Conservation (phyloP, 2,113 vertebrate species). For the Paramormyrops kingsleyae region DNA sequence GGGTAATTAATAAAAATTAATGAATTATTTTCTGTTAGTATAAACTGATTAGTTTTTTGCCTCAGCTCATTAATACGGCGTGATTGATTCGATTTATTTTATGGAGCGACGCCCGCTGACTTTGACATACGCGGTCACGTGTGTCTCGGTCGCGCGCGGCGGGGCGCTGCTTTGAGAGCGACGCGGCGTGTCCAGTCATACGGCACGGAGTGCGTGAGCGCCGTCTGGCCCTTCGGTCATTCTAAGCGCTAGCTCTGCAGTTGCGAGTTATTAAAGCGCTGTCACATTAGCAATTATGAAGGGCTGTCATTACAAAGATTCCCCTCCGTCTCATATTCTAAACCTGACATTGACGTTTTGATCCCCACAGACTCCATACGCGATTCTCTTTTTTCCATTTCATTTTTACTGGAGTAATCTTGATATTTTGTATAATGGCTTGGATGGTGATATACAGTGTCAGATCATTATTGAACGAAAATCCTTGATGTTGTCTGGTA, state of each 20-base stretch:
- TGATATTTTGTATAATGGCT: not conserved
- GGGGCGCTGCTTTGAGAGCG: not conserved
- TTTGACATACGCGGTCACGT: not conserved
- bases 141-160: not conserved
- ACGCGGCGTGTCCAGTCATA: not conserved
- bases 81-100: not conserved
- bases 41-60: not conserved
- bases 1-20: not conserved
- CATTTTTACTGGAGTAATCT: not conserved
- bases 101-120: not conserved
- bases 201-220: not conserved
- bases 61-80: not conserved
- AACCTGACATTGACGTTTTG: not conserved
- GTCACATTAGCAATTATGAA: not conserved
- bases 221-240: not conserved
- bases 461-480: not conserved
- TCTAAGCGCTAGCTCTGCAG: not conserved
- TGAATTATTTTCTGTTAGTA: constrained; percentile 2
- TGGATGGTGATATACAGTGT: not conserved
- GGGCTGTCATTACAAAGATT: not conserved
- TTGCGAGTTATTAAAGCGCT: not conserved
- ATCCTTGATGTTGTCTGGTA: not conserved
- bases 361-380: not conserved
- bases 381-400: not conserved
- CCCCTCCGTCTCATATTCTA: not conserved